Evolutionary conservation across 2,888 invertebrate species (phyloP), one percentile per base, ranked within the genome.

Genomic region (Hemithea aestivaria): DNA sequence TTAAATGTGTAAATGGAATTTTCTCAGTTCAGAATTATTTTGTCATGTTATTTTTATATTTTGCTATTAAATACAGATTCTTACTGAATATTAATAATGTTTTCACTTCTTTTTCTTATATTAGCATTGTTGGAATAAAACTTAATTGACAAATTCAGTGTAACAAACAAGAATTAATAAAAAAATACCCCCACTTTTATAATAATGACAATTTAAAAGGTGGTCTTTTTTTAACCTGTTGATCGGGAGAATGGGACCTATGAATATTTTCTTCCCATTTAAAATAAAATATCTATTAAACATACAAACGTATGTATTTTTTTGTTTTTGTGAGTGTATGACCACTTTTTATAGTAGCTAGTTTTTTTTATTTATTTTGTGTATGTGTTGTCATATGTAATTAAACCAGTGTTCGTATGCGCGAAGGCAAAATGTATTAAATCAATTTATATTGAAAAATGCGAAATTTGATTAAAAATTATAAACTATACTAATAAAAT

Each of bases 201-300:
- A 27, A 20, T 8, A 4, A 6, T 33, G 41, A 37, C 36, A 26
- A 37, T 46, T 26, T 24, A 28, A 11, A 35, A 33, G 35, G 33
- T 43, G 45, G 39, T 40, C 21, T 31, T 48, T 42, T 36, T 45
- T 49, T 20, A 49, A n/a, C 66, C 62, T 58, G 69, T 72, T 66
- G 68, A 68, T 45, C 68, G 60, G 67, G 63, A 52, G 51, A 54
- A 54, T 60, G 67, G 62, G 66, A 59, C 45, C 48, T 33, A 37
- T 46, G 49, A 53, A 58, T 58, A 29, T 51, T 52, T 60, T 56
- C 53, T 57, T 60, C 56, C 58, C 56, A 49, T 45, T 48, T 40
- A 43, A 41, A 36, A 40, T 30, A 43, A 44, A 34, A 11, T 30
- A 45, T 56, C 52, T 56, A 40, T 40, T 55, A 20, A n/a, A 16